Evolutionary conservation across 1,140 invertebrate genomes (phyloP), one percentile per base, ranked within the genome.

Genomic region (Sinella curviseta): DNA sequence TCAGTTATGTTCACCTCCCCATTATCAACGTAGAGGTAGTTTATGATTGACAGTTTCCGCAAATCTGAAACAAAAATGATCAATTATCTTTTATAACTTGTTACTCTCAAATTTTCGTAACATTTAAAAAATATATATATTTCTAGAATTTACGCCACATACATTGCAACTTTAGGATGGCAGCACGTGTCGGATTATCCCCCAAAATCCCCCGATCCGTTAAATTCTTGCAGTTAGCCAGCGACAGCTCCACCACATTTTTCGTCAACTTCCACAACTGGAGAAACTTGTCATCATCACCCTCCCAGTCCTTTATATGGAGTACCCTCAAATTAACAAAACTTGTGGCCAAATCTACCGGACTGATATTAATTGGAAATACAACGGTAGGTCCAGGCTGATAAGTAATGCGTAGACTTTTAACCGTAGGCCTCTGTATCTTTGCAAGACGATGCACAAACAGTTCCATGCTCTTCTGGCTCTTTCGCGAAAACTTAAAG

Each of bases 381-480:
- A 70, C 31, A 8, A 70, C 26, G 8, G 65, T 3, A 24, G 65
- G 65, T 2, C 65, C 65, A 12, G 65, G 65, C 31, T 70, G 65
- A 33, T 70, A 70, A 31, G 65, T 70, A 70, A 70, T 70, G 4
- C 30, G 26, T 33, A 70, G 65, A 12, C 28, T 70, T 70, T 70
- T 70, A 3, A 70, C 65, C 1, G 65, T 70, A 30, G 65, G 65
- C 31, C 65, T 70, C 31, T 24, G 2, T 8, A 70, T 70, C 31
- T 70, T 70, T 3, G 28, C 65, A 1, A 70, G 65, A 2, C 65
- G 65, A 70, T 70, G 65, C 1, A 70, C 65, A 33, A 70, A 70
- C 12, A 70, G 31, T n/a, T 70, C 65, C 65, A 70, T 70, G n/a
- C 65, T 70, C n/a, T 70, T 70, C 65, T 70, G 65, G n/a, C 30